Evolutionary conservation across 1,140 invertebrate species (phyloP).

Genomic region (Panulirus ornatus): DNA sequence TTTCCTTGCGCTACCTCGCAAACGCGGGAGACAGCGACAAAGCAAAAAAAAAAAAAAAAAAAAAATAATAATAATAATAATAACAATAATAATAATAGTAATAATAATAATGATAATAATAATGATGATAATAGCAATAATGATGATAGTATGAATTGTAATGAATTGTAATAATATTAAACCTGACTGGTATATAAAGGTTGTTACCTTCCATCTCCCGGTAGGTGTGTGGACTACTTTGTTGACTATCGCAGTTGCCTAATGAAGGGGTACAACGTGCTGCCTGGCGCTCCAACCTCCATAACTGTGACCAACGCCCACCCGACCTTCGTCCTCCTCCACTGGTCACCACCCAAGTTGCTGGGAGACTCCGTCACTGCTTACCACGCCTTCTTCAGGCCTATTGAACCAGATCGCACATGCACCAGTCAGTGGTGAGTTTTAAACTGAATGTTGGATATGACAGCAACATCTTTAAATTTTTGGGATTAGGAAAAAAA

Average conservation of each 20-base stretch:
- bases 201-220: constrained; percentile 44
- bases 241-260: constrained; percentile 87
- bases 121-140: no score
- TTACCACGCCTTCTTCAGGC: constrained; percentile 85
- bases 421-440: constrained; percentile 66
- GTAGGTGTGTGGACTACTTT: constrained; percentile 89
- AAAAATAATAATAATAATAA: no score
- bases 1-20: no score
- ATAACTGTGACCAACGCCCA: constrained; percentile 86
- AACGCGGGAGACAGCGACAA: no score
- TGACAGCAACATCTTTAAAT: no score
- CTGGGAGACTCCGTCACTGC: constrained; percentile 83
- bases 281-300: constrained; percentile 84
- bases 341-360: constrained; percentile 86
- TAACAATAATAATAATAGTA: no score
- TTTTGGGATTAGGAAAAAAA: no score
- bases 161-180: no score
- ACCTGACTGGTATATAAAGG: neutral
- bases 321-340: constrained; percentile 86
- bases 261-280: constrained; percentile 89
- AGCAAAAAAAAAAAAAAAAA: no score
- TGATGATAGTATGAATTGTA: no score
- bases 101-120: no score
- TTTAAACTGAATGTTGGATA: neutral
- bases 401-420: constrained; percentile 77